phyloP scores from a whole-genome alignment of 35 echinoderm and acorn worm species.

The Apostichopus californicus region DNA sequence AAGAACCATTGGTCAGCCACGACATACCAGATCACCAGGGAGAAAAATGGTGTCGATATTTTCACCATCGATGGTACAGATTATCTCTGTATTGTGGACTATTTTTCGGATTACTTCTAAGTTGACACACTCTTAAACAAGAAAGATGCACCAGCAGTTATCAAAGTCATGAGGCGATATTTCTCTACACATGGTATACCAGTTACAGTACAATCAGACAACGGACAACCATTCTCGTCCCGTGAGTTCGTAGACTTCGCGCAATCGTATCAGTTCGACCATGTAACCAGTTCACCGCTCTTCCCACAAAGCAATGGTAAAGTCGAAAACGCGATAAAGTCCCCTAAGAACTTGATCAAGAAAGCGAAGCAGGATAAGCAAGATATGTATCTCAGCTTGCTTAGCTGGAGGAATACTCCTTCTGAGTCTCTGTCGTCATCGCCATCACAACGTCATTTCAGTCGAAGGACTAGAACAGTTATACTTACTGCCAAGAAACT shows the following conservation, averaged over 20 bases:
- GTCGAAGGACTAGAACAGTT: too few relatives aligned
- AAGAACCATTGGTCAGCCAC: too few relatives aligned
- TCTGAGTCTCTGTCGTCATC: background rate
- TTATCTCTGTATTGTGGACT: too few relatives aligned
- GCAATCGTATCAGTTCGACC: background rate
- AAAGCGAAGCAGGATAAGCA: slow-evolving; percentile 55
- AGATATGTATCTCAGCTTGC: slow-evolving; percentile 15
- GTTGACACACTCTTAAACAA: too few relatives aligned
- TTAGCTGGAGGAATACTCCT: too few relatives aligned
- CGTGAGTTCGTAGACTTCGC: slow-evolving; percentile 59
- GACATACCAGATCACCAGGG: too few relatives aligned
- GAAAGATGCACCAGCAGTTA: too few relatives aligned
- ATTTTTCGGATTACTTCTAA: too few relatives aligned
- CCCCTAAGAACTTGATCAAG: slow-evolving; percentile 18
- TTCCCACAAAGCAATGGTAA: slow-evolving; percentile 77
- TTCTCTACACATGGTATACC: slow-evolving; percentile 64
- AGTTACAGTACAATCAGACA: slow-evolving; percentile 46
- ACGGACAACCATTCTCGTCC: slow-evolving; percentile 73
- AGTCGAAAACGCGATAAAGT: slow-evolving; percentile 38
- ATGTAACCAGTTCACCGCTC: background rate
- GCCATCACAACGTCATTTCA: too few relatives aligned
- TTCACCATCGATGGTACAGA: too few relatives aligned
- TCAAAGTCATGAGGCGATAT: slow-evolving; percentile 11
- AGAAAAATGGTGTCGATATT: too few relatives aligned
- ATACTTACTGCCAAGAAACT: background rate